These are phyloP conservation scores for Scomber japonicus DNA, from an alignment of 2,113 vertebrate species.

Conservation along the genomic window DNA sequence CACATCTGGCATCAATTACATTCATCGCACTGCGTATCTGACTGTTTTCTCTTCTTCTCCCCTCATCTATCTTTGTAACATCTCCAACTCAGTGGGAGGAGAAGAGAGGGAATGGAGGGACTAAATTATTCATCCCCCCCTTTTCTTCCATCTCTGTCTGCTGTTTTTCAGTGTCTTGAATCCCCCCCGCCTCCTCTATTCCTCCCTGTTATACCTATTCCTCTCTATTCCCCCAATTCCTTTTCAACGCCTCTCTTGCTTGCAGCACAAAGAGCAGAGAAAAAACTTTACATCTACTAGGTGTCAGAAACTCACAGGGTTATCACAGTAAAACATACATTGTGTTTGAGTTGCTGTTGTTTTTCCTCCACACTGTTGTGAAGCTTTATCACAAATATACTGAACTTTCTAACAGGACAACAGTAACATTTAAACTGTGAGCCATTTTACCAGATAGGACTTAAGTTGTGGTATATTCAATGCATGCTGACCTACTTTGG, in stretches of 20 bases:
- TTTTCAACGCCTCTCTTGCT: not conserved
- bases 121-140: constrained; percentile 74
- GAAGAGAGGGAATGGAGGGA: constrained; percentile 44
- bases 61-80: constrained; percentile 56
- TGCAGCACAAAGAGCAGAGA: not conserved
- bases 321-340: not conserved
- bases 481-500: not conserved
- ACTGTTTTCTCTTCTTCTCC: not conserved
- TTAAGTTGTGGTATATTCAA: no score
- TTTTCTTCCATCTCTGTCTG: constrained; percentile 54
- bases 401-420: not conserved
- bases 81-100: constrained; percentile 51
- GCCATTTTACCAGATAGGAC: not conserved
- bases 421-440: not conserved
- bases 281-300: constrained; percentile 11
- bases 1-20: constrained; percentile 51
- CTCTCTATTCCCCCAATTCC: not conserved
- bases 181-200: constrained; percentile 23
- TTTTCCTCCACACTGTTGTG: not conserved
- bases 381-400: constrained; percentile 1
- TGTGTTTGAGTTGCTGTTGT: not conserved
- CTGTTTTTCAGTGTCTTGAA: constrained; percentile 29
- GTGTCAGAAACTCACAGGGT: not conserved
- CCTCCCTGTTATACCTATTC: not conserved
- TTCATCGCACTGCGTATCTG: constrained; percentile 20